phyloP scores from a whole-genome alignment of 1,140 invertebrate species.

The Cherax quadricarinatus region DNA sequence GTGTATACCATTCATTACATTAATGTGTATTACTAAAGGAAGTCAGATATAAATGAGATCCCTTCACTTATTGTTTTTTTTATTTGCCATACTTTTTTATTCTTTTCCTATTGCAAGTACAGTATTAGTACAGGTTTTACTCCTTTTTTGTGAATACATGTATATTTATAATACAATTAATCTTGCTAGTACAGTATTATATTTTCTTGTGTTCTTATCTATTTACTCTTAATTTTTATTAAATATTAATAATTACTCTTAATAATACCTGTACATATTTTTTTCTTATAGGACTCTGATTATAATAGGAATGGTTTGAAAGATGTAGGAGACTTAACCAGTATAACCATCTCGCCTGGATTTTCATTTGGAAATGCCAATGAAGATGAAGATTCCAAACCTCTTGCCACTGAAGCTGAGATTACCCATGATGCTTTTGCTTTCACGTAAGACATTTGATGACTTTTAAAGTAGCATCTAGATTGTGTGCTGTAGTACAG shows the following conservation, averaged over 20 bases:
- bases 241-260: not conserved
- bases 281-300: conserved; percentile 42
- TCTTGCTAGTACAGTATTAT: not conserved
- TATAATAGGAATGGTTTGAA: conserved; percentile 51
- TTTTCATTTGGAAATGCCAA: conserved; percentile 15
- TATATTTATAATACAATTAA: not conserved
- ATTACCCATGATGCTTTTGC: not conserved
- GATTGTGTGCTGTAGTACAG: no score
- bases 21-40: no score
- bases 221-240: not conserved
- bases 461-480: no score
- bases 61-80: no score
- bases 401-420: not conserved
- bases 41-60: no score
- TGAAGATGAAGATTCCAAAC: conserved; percentile 10
- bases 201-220: not conserved
- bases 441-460: not conserved
- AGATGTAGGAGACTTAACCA: conserved; percentile 45
- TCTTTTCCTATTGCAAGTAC: no score
- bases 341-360: conserved; percentile 2
- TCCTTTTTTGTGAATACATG: no score
- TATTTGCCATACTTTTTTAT: no score
- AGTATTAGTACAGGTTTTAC: no score
- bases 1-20: no score
- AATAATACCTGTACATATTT: not conserved